These are phyloP conservation scores for Oconnorella tubifera DNA, from an alignment of 2,888 invertebrate species.

Conservation along the genomic window DNA sequence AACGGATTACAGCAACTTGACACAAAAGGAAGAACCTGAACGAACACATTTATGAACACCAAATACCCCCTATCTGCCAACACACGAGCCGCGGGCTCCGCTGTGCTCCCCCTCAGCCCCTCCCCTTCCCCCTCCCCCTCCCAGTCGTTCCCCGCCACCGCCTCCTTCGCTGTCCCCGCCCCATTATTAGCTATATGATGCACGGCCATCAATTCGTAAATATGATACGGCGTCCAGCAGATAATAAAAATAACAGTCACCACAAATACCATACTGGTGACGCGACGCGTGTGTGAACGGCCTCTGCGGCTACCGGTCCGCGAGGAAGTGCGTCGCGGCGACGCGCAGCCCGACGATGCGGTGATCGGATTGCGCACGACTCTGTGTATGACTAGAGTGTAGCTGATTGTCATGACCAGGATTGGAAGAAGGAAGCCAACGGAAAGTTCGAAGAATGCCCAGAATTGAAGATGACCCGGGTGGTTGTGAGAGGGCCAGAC, in stretches of 20 bases:
- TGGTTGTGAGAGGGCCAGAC: slow-evolving; percentile 20
- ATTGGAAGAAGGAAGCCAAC: slow-evolving; percentile 30
- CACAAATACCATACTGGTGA: slow-evolving; percentile 31
- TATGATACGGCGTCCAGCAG: slow-evolving; percentile 33
- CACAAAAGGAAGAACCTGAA: slow-evolving; percentile 30
- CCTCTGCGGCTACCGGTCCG: slow-evolving; percentile 18
- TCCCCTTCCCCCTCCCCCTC: neutral
- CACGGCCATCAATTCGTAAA: slow-evolving; percentile 19
- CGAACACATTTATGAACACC: slow-evolving; percentile 22
- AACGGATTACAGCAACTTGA: slow-evolving; percentile 33
- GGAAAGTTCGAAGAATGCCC: slow-evolving; percentile 30
- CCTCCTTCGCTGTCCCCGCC: neutral
- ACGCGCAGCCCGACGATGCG: neutral
- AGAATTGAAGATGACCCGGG: slow-evolving; percentile 21
- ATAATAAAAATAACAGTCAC: slow-evolving; percentile 30
- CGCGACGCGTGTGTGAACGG: slow-evolving; percentile 18
- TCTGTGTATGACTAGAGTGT: slow-evolving; percentile 21
- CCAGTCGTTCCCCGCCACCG: neutral
- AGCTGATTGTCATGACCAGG: slow-evolving; percentile 29
- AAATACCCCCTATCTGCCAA: neutral
- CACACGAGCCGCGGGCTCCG: neutral
- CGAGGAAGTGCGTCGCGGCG: neutral
- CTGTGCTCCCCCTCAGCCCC: neutral
- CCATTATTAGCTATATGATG: neutral
- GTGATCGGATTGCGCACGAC: slow-evolving; percentile 24